Evolutionary conservation across 2,888 invertebrate species (phyloP).

Genomic region (Thymelicus acteon): DNA sequence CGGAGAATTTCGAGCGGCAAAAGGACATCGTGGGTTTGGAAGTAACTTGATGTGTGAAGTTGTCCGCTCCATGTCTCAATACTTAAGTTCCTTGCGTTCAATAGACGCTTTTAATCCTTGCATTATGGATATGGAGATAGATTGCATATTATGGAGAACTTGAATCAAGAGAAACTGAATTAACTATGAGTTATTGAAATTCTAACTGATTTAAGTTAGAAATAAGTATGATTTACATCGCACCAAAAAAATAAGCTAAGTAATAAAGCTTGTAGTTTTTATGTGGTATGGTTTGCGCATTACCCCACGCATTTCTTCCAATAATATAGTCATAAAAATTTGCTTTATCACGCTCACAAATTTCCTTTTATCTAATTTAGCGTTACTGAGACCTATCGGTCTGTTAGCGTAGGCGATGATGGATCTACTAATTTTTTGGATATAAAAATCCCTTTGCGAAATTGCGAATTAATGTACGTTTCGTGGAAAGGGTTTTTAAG

Average conservation of each 20-base stretch:
- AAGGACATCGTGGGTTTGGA: neutral
- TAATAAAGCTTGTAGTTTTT: neutral
- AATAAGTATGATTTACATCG: no score
- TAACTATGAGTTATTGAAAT: no score
- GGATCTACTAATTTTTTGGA: neutral
- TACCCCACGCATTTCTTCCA: constrained; percentile 5
- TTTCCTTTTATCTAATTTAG: constrained; percentile 8
- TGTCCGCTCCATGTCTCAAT: no score
- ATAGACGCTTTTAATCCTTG: no score
- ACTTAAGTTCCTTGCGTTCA: no score
- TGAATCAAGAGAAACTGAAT: no score
- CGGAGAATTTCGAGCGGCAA: neutral
- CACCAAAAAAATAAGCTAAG: neutral
- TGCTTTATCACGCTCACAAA: constrained; percentile 10
- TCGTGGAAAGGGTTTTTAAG: neutral
- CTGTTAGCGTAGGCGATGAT: neutral
- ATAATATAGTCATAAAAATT: constrained; percentile 20
- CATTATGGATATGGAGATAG: no score
- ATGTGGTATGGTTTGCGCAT: neutral
- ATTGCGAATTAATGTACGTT: neutral
- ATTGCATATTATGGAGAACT: no score
- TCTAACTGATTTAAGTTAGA: no score
- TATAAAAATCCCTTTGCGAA: neutral
- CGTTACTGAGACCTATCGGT: neutral
- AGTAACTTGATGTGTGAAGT: no score